Base-by-base conservation (phyloP, 2,797 vertebrate species). In the Acrossocheilus fasciatus region DNA sequence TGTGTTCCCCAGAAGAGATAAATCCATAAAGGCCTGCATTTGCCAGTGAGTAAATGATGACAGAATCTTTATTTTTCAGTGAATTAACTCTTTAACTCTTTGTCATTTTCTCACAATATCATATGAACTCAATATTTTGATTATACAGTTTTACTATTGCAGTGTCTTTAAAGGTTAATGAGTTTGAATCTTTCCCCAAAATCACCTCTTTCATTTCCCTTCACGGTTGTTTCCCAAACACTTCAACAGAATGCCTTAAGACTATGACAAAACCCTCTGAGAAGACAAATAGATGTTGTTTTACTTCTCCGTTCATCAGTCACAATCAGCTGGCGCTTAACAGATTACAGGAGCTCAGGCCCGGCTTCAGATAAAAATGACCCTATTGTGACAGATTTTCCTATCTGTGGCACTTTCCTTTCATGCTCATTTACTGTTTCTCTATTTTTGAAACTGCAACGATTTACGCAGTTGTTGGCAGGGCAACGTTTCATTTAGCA, bases 371-470 rank as follows among this genome's bases (percentile, higher is more conserved):
- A 54, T 23, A 6, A 36, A 68, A 80, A 69, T 7, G 4, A 7
- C 45, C 54, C 59, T 26, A 69, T 54, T 79, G 34, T 86, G 57
- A 82, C 57, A 85, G 59, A 47, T 82, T 87, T 90, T 85, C 82
- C 85, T 64, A 23, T 82, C 73, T 80, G 69, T 80, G 26, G n/a
- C 36, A 59, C 43, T 81, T 84, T 84, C 81, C 84, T 69, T 69
- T 80, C 23, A 54, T 34, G 59, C 26, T 14, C 34, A n/a, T 88
- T 70, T 15, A 4, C 30, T 72, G n/a, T 73, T 70, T 45, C 47
- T 36, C 41, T 17, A 39, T 73, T 52, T 84, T 79, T 87, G 69
- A 88, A 88, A 68, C 20, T 2, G 34, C 45, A 59, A 17, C 23
- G 78, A 74, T 79, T 41, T 26, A 9, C 7, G 4, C 64, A 82